Evolutionary conservation across 2,113 vertebrate genomes (phyloP).

Genomic region (Boulengeromyrus knoepffleri): DNA sequence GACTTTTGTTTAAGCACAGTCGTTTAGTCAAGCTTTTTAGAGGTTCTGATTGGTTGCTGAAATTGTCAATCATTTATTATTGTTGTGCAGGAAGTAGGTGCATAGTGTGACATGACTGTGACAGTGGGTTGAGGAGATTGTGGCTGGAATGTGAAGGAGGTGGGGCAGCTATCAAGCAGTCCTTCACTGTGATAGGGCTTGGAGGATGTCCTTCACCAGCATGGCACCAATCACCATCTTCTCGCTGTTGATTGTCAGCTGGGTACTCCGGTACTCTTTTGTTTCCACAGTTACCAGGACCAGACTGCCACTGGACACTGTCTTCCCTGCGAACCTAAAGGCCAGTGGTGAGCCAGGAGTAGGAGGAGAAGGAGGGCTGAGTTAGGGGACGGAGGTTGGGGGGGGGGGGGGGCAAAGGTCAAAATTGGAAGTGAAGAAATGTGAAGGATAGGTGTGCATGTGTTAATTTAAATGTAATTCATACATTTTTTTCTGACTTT

Average conservation of each 20-base stretch:
- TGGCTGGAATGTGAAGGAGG: background rate
- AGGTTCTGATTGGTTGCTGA: background rate
- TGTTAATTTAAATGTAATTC: background rate
- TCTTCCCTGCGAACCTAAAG: constrained; percentile 82
- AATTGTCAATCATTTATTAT: background rate
- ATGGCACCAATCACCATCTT: constrained; percentile 97
- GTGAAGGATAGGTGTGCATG: constrained; percentile 19
- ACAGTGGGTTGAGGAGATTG: background rate
- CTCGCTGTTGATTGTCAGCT: constrained; percentile 88
- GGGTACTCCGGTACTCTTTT: constrained; percentile 55
- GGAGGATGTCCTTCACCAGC: constrained; percentile 88
- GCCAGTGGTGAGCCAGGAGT: constrained; percentile 39
- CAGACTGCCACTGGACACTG: constrained; percentile 77
- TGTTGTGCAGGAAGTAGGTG: background rate
- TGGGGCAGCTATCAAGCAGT: background rate
- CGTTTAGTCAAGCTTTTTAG: background rate
- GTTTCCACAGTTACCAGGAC: constrained; percentile 79
- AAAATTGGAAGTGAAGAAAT: constrained; percentile 38
- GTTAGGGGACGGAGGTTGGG: constrained; percentile 31
- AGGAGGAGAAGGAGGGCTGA: constrained; percentile 50
- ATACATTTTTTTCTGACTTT: background rate
- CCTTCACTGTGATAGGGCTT: constrained; percentile 76
- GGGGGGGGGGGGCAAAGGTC: constrained; percentile 39
- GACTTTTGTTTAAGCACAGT: background rate
- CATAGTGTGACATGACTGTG: background rate